Conservation (phyloP, 2,113 vertebrate species). For the Hippopotamus amphibius region DNA sequence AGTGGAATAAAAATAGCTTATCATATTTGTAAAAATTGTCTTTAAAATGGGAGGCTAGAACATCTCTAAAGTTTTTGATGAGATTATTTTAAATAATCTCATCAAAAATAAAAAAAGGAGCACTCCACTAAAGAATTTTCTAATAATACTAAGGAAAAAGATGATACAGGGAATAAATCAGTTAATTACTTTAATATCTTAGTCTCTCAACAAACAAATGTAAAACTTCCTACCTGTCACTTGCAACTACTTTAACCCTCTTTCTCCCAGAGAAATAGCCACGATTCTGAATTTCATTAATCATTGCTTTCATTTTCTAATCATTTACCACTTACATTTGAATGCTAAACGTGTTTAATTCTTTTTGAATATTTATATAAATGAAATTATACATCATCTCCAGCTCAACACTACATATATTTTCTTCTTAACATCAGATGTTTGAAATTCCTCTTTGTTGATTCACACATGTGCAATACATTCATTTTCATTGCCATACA, state of each 20-base stretch:
- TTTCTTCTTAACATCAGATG: background rate
- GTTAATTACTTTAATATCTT: background rate
- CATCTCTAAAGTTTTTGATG: background rate
- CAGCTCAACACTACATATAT: background rate
- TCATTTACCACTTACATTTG: background rate
- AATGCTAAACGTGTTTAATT: background rate
- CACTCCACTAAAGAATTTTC: background rate
- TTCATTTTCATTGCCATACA: background rate
- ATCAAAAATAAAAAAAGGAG: background rate
- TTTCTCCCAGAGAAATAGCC: background rate
- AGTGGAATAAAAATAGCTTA: background rate
- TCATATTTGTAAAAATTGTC: background rate
- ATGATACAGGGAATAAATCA: background rate
- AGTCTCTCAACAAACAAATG: background rate
- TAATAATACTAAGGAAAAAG: background rate
- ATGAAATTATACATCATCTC: background rate
- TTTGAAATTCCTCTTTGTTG: background rate
- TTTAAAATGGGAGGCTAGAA: slow-evolving; percentile 69
- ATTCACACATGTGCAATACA: background rate
- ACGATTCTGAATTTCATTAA: background rate
- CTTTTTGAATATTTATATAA: background rate
- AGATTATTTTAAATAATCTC: slow-evolving; percentile 1
- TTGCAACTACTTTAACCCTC: background rate
- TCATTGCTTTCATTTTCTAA: background rate
- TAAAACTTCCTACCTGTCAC: background rate